Evolutionary conservation across 37 sponge, comb jelly and placozoan genomes (phyloP), one percentile per base, ranked within the genome.

Genomic region (Beroe ovata): DNA sequence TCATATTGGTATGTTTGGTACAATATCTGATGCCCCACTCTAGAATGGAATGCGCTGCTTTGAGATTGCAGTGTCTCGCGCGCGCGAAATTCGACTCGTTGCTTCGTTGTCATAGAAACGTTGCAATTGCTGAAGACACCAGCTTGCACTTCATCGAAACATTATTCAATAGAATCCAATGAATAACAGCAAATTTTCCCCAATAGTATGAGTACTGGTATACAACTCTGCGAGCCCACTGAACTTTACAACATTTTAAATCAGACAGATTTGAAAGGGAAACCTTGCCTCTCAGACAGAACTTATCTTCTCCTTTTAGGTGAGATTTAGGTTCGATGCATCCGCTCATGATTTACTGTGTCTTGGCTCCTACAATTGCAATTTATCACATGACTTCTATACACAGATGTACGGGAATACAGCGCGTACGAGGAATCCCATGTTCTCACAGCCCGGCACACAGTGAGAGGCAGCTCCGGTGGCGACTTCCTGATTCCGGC

Each of bases 191-290:
- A n/a, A n/a, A n/a, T n/a, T n/a, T n/a, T n/a, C n/a, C n/a, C n/a
- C n/a, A n/a, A n/a, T n/a, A 47, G 54, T 11, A 47, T 47, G 54
- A 47, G 54, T 11, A 47, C 54, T 47, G 54, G 54, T 47, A 91
- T 92, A 21, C 88, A 42, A 8, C 81, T 96, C 25, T 96, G 96
- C 64, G 94, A 96, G 89, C 96, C 96, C 0, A 92, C 96, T 22
- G 72, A 88, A 30, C 91, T 96, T 41, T 96, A 96, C 90, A 96
- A 96, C 90, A 72, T 96, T 25, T 63, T 96, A 0, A 92, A 92
- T 34, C 91, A 91, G 91, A 95, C 92, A 88, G 21, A 58, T 60
- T 35, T 66, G 23, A 26, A 28, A 36, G 40, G 25, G 38, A 20
- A 37, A 0, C 71, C 89, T 11, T 60, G 25, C 21, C 39, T 92